Percentiles rank a stretch among this genome's conserved stretches.
Conservation (phyloP, 2,113 vertebrate species). For the Myxocyprinus asiaticus region DNA sequence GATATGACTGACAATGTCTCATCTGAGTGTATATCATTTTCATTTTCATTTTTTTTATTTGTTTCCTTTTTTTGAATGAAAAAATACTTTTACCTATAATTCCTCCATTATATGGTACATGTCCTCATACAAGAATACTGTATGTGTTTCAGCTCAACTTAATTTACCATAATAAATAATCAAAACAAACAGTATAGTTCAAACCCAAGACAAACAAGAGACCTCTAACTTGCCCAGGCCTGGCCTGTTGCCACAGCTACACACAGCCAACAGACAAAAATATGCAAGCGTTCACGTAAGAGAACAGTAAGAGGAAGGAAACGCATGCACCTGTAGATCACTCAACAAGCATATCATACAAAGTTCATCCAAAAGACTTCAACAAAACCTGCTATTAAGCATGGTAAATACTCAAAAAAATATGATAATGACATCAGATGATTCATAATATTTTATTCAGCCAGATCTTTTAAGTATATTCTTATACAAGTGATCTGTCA, state of each 20-base stretch:
- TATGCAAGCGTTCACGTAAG: slow-evolving; percentile 16
- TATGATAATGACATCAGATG: not conserved
- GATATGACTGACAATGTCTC: too few species aligned
- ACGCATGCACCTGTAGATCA: slow-evolving; percentile 17
- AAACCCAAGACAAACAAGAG: slow-evolving; percentile 51
- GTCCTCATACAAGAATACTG: too few species aligned
- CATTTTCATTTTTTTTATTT: too few species aligned
- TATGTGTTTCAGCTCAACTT: not conserved
- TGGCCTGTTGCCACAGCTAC: slow-evolving; percentile 54
- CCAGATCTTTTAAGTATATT: not conserved
- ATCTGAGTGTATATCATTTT: too few species aligned
- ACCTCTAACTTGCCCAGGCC: slow-evolving; percentile 49
- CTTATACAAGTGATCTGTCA: not conserved
- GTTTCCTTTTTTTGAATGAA: too few species aligned
- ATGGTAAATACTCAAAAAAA: not conserved
- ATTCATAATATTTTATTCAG: not conserved
- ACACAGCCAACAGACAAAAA: slow-evolving; percentile 52
- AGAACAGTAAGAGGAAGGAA: slow-evolving; percentile 46
- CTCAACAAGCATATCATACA: not conserved
- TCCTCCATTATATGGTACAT: too few species aligned
- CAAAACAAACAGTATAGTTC: slow-evolving; percentile 48
- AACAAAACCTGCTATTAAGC: not conserved
- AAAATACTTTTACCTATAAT: too few species aligned
- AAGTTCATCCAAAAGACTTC: slow-evolving; percentile 6
- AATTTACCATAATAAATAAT: slow-evolving; percentile 44